A percentile compares a stretch with the other conserved stretches of the same genome.
These are phyloP conservation scores for Heliconius hortense DNA, from an alignment of 2,888 invertebrate species.

Conservation along the genomic window DNA sequence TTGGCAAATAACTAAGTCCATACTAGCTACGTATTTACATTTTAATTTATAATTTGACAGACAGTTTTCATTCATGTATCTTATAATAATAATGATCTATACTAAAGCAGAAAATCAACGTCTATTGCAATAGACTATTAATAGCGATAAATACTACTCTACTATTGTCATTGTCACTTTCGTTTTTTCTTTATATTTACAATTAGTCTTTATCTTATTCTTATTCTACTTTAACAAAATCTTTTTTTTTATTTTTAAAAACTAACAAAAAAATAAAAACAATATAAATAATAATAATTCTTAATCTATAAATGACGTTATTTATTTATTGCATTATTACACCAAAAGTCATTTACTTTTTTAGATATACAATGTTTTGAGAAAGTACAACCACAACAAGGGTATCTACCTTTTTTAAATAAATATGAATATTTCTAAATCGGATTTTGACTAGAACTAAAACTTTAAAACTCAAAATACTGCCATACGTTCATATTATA, in stretches of 20 bases:
- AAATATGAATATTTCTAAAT: not conserved
- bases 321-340: slow-evolving; percentile 52
- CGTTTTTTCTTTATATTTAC: slow-evolving; percentile 50
- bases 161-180: slow-evolving; percentile 77
- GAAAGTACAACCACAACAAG: not conserved
- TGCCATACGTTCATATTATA: no score
- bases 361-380: slow-evolving; percentile 17
- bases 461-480: not conserved
- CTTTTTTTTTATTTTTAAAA: slow-evolving; percentile 11
- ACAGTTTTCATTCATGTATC: slow-evolving; percentile 54
- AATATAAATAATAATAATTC: slow-evolving; percentile 9
- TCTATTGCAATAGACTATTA: not conserved
- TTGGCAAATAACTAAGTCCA: slow-evolving; percentile 32
- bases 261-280: slow-evolving; percentile 15
- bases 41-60: slow-evolving; percentile 68
- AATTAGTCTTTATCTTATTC: slow-evolving; percentile 29
- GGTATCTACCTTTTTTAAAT: no score
- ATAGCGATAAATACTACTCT: slow-evolving; percentile 46
- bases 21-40: slow-evolving; percentile 67
- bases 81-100: slow-evolving; percentile 20
- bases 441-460: not conserved
- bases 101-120: slow-evolving; percentile 25
- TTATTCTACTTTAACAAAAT: slow-evolving; percentile 2
- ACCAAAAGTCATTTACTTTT: slow-evolving; percentile 41
- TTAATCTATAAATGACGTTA: slow-evolving; percentile 29